phyloP scores from a whole-genome alignment of 2,797 vertebrate species.

The Rousettus madagascariensis region DNA sequence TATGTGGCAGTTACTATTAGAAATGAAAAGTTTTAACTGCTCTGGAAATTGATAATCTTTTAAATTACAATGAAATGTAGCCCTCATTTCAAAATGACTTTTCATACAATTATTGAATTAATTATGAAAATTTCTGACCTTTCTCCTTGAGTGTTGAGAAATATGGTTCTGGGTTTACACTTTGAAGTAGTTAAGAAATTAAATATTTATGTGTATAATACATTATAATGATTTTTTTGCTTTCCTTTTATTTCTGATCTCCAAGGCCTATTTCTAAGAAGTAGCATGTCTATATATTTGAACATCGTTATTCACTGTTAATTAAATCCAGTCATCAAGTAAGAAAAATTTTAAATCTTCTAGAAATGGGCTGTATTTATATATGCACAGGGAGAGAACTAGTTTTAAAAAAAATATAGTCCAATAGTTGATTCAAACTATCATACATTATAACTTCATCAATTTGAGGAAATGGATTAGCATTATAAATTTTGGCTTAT shows the following conservation, averaged over 20 bases:
- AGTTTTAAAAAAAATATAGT: conserved; percentile 29
- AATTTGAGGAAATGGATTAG: background rate
- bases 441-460: background rate
- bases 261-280: conserved; percentile 35
- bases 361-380: conserved; percentile 9
- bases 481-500: background rate
- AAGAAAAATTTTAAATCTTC: conserved; percentile 33
- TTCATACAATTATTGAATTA: conserved; percentile 37
- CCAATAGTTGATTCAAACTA: background rate
- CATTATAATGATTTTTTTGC: background rate
- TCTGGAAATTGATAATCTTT: conserved; percentile 71
- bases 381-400: conserved; percentile 3
- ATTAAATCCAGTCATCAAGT: conserved; percentile 32
- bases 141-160: conserved; percentile 29
- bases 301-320: background rate
- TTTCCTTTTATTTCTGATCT: conserved; percentile 39
- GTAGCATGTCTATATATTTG: background rate
- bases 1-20: conserved; percentile 65
- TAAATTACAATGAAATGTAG: conserved; percentile 57
- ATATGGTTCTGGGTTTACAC: background rate
- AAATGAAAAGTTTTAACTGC: conserved; percentile 68
- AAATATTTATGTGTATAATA: conserved; percentile 31
- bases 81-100: conserved; percentile 33
- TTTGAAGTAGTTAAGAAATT: conserved; percentile 59
- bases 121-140: conserved; percentile 19